A percentile compares a stretch with the other conserved stretches of the same genome.
Conservation (phyloP, 2,888 invertebrate species). For the Schizaphis graminum region DNA sequence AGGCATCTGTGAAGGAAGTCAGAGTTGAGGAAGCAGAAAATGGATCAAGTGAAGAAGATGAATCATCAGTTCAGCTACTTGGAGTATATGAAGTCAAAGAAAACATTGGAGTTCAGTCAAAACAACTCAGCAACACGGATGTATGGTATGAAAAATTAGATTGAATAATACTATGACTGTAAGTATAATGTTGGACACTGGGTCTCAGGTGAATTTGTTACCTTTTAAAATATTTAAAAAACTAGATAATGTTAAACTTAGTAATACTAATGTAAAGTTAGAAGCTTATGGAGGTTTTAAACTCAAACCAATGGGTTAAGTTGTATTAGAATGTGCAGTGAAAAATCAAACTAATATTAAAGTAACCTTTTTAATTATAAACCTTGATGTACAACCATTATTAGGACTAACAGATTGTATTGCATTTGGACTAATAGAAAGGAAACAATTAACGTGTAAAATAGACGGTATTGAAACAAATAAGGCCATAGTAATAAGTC, state of each 20-base stretch:
- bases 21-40: background rate
- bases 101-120: background rate
- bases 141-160: background rate
- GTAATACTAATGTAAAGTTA: background rate
- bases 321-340: background rate
- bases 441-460: no score
- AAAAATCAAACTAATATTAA: background rate
- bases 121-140: background rate
- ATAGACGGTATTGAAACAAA: no score
- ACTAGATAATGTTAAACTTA: background rate
- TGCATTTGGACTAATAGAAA: no score
- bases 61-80: background rate
- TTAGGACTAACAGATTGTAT: no score
- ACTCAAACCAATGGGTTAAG: background rate
- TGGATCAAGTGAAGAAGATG: constrained; percentile 19
- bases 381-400: no score
- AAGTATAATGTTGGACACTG: constrained; percentile 6
- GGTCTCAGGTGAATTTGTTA: background rate
- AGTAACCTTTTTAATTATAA: no score
- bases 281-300: background rate
- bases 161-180: background rate
- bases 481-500: no score
- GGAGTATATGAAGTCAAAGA: constrained; percentile 6
- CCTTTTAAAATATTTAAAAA: constrained; percentile 5
- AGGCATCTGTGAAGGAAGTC: background rate